Evolutionary conservation across 2,113 vertebrate species (phyloP).

Genomic region (Chauna torquata): DNA sequence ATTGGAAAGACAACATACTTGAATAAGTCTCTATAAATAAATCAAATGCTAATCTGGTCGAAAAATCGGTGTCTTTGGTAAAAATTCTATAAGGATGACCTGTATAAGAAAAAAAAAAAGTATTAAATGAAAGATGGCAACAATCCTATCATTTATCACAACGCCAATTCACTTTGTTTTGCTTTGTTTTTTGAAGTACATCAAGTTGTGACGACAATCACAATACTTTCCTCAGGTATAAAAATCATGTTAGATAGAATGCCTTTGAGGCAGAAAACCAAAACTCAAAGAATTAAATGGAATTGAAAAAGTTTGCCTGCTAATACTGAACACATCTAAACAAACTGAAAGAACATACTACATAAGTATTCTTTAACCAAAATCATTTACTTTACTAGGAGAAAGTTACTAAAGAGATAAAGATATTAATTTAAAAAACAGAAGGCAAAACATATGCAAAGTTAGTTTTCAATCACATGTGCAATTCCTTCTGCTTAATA

Average conservation of each 20-base stretch:
- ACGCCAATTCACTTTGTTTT: neutral
- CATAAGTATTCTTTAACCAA: neutral
- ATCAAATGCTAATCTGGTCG: constrained; percentile 90
- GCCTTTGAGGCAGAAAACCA: constrained; percentile 1
- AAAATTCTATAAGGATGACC: constrained; percentile 99
- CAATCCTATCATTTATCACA: neutral
- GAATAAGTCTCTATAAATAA: constrained; percentile 79
- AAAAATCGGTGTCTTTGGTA: constrained; percentile 99
- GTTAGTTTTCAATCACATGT: neutral
- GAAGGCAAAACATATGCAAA: neutral
- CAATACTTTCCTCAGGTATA: constrained; percentile 69
- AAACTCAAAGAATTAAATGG: neutral
- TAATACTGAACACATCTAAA: neutral
- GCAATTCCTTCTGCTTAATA: neutral
- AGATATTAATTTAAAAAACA: neutral
- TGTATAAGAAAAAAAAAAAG: constrained; percentile 72
- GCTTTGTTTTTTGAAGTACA: neutral
- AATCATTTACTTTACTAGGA: neutral
- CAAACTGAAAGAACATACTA: neutral
- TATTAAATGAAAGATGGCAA: neutral
- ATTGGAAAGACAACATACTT: constrained; percentile 87
- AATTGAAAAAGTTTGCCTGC: neutral
- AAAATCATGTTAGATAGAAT: constrained; percentile 59
- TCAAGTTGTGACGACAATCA: constrained; percentile 57
- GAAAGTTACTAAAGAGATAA: neutral